Conservation (phyloP, 1,140 invertebrate genomes). For the Atta colombica region DNA sequence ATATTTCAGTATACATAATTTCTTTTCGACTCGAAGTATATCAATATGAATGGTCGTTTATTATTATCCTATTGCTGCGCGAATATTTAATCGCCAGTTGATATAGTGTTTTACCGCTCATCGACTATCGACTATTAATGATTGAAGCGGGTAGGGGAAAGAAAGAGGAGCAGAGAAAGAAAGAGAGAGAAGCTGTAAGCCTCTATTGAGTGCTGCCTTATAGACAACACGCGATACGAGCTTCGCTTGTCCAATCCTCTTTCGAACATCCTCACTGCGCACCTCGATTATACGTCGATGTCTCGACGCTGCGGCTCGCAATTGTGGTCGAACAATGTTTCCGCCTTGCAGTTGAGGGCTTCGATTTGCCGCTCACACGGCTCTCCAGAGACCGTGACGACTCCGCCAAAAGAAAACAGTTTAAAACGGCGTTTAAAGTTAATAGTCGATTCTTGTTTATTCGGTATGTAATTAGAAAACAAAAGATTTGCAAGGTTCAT, state of each 20-base stretch:
- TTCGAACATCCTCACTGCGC: slow-evolving; percentile 72
- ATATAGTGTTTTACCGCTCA: slow-evolving; percentile 43
- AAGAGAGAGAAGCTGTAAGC: slow-evolving; percentile 38
- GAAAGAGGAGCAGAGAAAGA: neutral
- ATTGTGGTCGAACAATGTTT: slow-evolving; percentile 74
- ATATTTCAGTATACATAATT: neutral
- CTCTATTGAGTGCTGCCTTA: slow-evolving; percentile 61
- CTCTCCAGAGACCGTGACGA: slow-evolving; percentile 43
- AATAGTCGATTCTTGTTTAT: slow-evolving; percentile 29
- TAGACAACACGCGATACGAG: slow-evolving; percentile 73
- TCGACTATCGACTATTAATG: slow-evolving; percentile 63
- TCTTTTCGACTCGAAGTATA: slow-evolving; percentile 31
- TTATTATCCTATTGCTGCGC: slow-evolving; percentile 39
- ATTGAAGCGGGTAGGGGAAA: slow-evolving; percentile 3
- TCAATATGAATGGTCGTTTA: slow-evolving; percentile 34
- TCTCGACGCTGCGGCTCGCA: slow-evolving; percentile 63
- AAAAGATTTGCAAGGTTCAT: slow-evolving; percentile 5
- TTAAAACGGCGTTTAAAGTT: slow-evolving; percentile 51
- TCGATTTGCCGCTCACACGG: slow-evolving; percentile 70
- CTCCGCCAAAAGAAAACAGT: neutral
- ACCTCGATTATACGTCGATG: slow-evolving; percentile 76
- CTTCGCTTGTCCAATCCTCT: slow-evolving; percentile 65
- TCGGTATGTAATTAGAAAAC: slow-evolving; percentile 35
- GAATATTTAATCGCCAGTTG: slow-evolving; percentile 45
- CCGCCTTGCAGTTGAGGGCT: slow-evolving; percentile 71